Evolutionary conservation across 2,888 invertebrate genomes (phyloP).

Genomic region (Hydropsyche betteni): DNA sequence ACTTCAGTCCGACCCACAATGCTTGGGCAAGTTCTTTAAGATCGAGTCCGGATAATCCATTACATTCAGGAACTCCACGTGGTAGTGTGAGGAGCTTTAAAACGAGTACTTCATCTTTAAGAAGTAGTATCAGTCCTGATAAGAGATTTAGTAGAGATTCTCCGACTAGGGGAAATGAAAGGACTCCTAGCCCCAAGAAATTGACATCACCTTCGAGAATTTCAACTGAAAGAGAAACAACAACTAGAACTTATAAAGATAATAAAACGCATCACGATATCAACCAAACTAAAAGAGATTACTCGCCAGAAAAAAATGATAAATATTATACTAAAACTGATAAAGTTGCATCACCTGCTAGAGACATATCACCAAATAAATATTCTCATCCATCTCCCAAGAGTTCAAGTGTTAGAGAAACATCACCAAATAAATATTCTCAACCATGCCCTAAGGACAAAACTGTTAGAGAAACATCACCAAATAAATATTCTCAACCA

Average conservation of each 20-base stretch:
- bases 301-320: constrained; percentile 41
- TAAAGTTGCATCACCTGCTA: constrained; percentile 5
- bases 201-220: constrained; percentile 30
- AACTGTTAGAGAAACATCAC: constrained; percentile 30
- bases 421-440: constrained; percentile 51
- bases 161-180: constrained; percentile 52
- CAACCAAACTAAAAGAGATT: constrained; percentile 35
- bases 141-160: constrained; percentile 54
- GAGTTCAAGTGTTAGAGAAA: constrained; percentile 3
- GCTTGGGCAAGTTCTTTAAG: constrained; percentile 79
- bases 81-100: constrained; percentile 62
- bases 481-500: constrained; percentile 12
- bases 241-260: background rate
- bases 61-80: constrained; percentile 66
- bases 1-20: constrained; percentile 77
- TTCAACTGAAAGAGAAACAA: constrained; percentile 7
- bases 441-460: constrained; percentile 53
- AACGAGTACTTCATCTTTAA: constrained; percentile 65
- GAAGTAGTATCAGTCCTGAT: constrained; percentile 66
- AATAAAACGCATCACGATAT: background rate
- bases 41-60: constrained; percentile 68
- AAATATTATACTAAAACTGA: constrained; percentile 15
- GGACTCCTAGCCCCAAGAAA: constrained; percentile 47
- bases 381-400: constrained; percentile 9
- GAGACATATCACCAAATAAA: constrained; percentile 34